Percentiles rank a stretch among this genome's conserved stretches.
Evolutionary conservation across 2,888 invertebrate species (phyloP).

Genomic region (Ophion slaviceki): DNA sequence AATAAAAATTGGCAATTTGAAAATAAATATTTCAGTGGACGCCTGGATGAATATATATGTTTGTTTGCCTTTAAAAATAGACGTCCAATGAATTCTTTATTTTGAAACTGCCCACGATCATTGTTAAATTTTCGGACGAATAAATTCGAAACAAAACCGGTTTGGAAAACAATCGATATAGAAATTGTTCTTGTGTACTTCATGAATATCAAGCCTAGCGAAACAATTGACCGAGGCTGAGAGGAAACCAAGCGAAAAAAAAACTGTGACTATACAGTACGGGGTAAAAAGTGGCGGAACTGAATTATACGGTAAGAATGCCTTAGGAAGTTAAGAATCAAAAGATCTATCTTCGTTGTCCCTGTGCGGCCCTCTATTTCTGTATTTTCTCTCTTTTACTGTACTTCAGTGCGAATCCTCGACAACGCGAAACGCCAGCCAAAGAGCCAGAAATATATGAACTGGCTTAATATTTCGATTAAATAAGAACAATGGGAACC

Average conservation of each 20-base stretch:
- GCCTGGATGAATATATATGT: too few relatives aligned
- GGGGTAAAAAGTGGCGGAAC: conserved; percentile 18
- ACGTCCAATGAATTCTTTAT: too few relatives aligned
- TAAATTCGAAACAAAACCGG: background rate
- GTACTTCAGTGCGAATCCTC: conserved; percentile 31
- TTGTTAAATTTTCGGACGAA: too few relatives aligned
- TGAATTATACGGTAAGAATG: background rate
- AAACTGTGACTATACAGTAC: conserved; percentile 8
- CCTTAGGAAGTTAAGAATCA: conserved; percentile 3
- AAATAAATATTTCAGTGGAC: too few relatives aligned
- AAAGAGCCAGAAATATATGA: conserved; percentile 62
- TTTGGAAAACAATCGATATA: conserved; percentile 13
- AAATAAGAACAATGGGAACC: conserved; percentile 74
- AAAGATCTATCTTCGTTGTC: conserved; percentile 8
- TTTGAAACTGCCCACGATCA: too few relatives aligned
- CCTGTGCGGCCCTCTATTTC: conserved; percentile 1
- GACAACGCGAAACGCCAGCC: conserved; percentile 45
- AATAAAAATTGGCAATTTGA: too few relatives aligned
- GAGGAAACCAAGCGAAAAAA: conserved; percentile 13
- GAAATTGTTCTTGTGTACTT: background rate
- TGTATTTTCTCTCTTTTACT: background rate
- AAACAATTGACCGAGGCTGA: conserved; percentile 60
- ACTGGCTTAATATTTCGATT: conserved; percentile 76
- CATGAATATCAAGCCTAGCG: conserved; percentile 60
- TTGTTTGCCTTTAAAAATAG: too few relatives aligned